A percentile compares a stretch with the other conserved stretches of the same genome.
These are phyloP conservation scores for Scaptodrosophila latifasciaeformis DNA, from an alignment of 2,888 invertebrate species.

Conservation along the genomic window DNA sequence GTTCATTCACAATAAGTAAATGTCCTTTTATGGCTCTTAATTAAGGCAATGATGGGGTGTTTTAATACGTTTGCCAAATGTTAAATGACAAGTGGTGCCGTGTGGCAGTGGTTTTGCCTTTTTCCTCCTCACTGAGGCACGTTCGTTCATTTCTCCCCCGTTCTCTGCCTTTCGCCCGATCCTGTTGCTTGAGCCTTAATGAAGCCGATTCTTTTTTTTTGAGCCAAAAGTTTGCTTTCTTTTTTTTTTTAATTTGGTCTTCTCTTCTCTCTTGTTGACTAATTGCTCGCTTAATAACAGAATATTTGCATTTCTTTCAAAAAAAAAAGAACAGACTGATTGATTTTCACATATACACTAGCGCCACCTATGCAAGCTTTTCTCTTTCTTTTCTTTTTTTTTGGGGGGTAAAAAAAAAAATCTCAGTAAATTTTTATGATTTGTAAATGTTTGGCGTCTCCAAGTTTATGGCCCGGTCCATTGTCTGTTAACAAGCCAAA, in stretches of 20 bases:
- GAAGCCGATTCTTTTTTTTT: slow-evolving; percentile 40
- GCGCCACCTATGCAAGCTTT: neutral
- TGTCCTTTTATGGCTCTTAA: slow-evolving; percentile 75
- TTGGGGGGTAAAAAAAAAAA: neutral
- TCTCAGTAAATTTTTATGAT: slow-evolving; percentile 51
- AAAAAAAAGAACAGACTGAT: slow-evolving; percentile 18
- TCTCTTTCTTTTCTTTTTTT: neutral
- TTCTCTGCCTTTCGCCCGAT: neutral
- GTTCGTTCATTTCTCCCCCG: neutral
- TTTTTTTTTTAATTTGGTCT: neutral
- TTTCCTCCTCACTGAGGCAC: too few species aligned
- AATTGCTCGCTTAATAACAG: slow-evolving; percentile 38
- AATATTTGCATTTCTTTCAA: slow-evolving; percentile 46
- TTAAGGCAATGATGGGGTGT: slow-evolving; percentile 75
- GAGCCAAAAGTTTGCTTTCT: neutral
- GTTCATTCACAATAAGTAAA: slow-evolving; percentile 68
- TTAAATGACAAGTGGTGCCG: slow-evolving; percentile 63
- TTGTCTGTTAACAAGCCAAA: slow-evolving; percentile 39
- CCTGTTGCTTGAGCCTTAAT: slow-evolving; percentile 30
- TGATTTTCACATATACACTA: neutral
- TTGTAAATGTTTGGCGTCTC: slow-evolving; percentile 60
- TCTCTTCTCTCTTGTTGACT: slow-evolving; percentile 28
- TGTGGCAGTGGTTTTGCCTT: slow-evolving; percentile 35
- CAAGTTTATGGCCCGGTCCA: slow-evolving; percentile 61
- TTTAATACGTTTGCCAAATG: slow-evolving; percentile 74